A percentile compares a stretch with the other conserved stretches of the same genome.
phyloP scores from a whole-genome alignment of 2,888 invertebrate genomes.

The Eledone cirrhosa region DNA sequence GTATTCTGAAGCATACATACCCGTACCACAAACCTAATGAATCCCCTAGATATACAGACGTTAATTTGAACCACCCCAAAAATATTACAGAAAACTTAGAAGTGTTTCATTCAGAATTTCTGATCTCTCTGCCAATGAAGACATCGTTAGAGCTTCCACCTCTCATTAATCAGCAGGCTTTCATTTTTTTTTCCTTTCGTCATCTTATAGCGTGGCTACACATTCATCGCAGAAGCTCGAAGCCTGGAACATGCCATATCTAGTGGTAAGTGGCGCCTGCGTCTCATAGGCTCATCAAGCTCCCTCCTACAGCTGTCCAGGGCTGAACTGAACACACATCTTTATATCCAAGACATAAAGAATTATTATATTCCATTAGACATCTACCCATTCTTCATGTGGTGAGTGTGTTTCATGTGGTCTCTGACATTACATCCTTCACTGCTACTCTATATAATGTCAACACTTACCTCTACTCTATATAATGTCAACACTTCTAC shows the following conservation, averaged over 20 bases:
- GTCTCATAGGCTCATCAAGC: conserved; percentile 64
- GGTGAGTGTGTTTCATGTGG: not conserved
- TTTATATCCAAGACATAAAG: conserved; percentile 59
- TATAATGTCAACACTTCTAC: no score
- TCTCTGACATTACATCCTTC: no score
- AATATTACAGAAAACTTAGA: no score
- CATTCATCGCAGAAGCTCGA: conserved; percentile 65
- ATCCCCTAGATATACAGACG: no score
- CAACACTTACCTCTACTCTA: no score
- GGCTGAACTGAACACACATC: conserved; percentile 60
- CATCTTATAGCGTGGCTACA: conserved; percentile 63
- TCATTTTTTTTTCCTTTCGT: not conserved
- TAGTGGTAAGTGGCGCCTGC: conserved; percentile 62
- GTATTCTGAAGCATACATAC: no score
- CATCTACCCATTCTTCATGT: conserved; percentile 31
- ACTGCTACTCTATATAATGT: no score
- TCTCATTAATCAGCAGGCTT: not conserved
- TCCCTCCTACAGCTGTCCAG: conserved; percentile 59
- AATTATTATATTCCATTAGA: conserved; percentile 66
- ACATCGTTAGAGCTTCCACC: no score
- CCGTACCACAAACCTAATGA: no score
- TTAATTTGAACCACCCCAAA: no score
- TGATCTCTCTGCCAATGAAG: no score
- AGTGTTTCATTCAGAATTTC: no score
- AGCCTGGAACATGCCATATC: conserved; percentile 57